A percentile compares a stretch with the other conserved stretches of the same genome.
Conservation (phyloP, 2,113 vertebrate species). For the Amphilophus citrinellus region DNA sequence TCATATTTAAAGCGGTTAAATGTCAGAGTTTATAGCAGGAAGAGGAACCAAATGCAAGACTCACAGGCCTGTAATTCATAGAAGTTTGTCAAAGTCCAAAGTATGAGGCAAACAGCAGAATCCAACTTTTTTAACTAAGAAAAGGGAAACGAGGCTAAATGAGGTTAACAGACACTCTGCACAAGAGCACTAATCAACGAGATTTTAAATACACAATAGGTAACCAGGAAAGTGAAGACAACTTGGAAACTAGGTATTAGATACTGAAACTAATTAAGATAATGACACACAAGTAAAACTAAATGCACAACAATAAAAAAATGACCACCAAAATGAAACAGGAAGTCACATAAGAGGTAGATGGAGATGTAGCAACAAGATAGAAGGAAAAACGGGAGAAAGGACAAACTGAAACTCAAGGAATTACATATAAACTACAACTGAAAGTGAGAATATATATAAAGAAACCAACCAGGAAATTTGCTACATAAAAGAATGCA, state of each 20-base stretch:
- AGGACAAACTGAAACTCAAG: neutral
- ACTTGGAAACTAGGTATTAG: neutral
- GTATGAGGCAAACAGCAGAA: neutral
- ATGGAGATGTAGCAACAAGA: neutral
- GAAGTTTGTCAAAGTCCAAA: neutral
- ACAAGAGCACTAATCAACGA: neutral
- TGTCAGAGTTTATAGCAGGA: neutral
- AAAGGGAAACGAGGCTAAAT: neutral
- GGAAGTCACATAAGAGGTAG: neutral
- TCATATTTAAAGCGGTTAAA: neutral
- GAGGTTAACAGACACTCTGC: rapidly evolving
- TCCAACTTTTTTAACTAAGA: rapidly evolving
- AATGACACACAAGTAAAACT: neutral
- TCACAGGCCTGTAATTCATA: neutral
- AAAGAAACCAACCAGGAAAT: neutral
- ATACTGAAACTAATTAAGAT: neutral
- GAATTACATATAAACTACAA: neutral
- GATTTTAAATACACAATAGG: neutral
- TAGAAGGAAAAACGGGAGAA: rapidly evolving
- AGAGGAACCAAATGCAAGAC: neutral
- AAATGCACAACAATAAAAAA: neutral
- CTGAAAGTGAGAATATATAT: neutral
- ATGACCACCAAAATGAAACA: neutral
- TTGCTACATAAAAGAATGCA: neutral
- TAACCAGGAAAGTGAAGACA: rapidly evolving